Conservation (phyloP, 2,888 invertebrate species). For the Heptascelio sp. region DNA sequence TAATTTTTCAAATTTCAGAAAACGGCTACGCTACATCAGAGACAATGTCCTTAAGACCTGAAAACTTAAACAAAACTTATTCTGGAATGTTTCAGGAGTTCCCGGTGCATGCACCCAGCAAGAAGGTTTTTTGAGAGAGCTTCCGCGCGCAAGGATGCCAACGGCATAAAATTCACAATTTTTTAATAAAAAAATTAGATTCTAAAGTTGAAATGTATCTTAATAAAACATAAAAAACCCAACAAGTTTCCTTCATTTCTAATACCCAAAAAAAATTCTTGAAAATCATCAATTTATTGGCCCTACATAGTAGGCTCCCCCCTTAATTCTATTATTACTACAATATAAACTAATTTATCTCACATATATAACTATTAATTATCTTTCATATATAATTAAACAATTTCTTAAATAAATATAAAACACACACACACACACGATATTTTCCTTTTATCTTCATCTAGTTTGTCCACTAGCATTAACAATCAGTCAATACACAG, state of each 20-base stretch:
- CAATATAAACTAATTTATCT: no score
- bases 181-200: slow-evolving; percentile 11
- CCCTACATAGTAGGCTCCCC: not conserved
- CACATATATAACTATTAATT: no score
- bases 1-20: slow-evolving; percentile 8
- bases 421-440: no score
- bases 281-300: not conserved
- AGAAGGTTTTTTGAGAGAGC: slow-evolving; percentile 13
- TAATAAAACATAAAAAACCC: slow-evolving; percentile 1
- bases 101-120: not conserved
- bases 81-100: slow-evolving; percentile 11
- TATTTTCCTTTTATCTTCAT: no score
- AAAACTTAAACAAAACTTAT: slow-evolving; percentile 5
- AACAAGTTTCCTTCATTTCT: not conserved
- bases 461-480: no score
- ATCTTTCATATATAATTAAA: no score
- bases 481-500: no score
- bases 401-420: no score
- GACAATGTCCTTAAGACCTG: slow-evolving; percentile 8
- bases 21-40: slow-evolving; percentile 9
- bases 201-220: not conserved
- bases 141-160: slow-evolving; percentile 19
- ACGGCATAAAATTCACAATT: slow-evolving; percentile 18
- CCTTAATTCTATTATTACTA: not conserved
- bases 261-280: slow-evolving; percentile 1